Evolutionary conservation across 1,140 invertebrate species (phyloP).

Genomic region (Physella acuta): DNA sequence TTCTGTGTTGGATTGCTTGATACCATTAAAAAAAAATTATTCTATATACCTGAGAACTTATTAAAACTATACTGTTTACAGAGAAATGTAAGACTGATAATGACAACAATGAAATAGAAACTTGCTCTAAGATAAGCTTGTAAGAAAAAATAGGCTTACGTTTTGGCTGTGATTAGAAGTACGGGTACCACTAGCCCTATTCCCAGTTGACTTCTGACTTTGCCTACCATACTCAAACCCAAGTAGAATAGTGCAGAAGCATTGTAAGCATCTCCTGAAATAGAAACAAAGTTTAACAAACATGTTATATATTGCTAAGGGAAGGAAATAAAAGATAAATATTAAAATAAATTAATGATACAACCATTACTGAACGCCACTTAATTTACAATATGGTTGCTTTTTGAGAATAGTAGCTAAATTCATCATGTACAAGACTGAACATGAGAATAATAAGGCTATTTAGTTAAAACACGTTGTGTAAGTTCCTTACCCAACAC

Average conservation of each 20-base stretch:
- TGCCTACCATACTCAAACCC: slow-evolving; percentile 90
- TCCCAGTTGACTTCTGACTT: slow-evolving; percentile 76
- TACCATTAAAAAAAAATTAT: too few relatives aligned
- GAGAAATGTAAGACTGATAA: too few relatives aligned
- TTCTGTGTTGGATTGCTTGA: too few relatives aligned
- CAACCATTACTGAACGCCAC: too few relatives aligned
- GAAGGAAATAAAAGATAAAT: not conserved
- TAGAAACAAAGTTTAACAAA: not conserved
- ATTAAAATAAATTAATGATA: not conserved
- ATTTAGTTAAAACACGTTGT: too few relatives aligned
- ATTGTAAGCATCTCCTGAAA: slow-evolving; percentile 71
- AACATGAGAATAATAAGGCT: too few relatives aligned
- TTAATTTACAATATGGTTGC: not conserved
- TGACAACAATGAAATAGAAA: too few relatives aligned
- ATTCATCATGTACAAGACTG: too few relatives aligned
- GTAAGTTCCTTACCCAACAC: slow-evolving; percentile 63
- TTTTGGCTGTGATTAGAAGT: slow-evolving; percentile 85
- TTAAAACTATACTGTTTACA: too few relatives aligned
- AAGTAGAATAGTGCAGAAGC: slow-evolving; percentile 87
- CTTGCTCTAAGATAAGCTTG: too few relatives aligned
- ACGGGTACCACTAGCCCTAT: slow-evolving; percentile 77
- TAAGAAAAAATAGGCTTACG: slow-evolving; percentile 66
- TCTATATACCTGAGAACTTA: too few relatives aligned
- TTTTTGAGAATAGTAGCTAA: not conserved
- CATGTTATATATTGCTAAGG: not conserved